phyloP scores from a whole-genome alignment of 2,888 invertebrate species.

The Ypsolopha scabrella region DNA sequence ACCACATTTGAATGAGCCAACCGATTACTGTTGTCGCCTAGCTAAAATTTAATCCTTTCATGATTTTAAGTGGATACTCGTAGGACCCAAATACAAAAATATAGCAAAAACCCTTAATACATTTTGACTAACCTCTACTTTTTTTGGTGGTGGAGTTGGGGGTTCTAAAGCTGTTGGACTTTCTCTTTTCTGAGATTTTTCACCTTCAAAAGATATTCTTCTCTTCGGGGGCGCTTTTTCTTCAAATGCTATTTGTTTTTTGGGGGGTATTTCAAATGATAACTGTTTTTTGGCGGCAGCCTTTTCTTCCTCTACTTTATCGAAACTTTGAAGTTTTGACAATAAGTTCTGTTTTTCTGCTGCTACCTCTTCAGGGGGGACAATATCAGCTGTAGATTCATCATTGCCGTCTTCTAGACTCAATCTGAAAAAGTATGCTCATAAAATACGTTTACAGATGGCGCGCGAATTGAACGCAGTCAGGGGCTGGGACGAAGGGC shows the following conservation, averaged over 20 bases:
- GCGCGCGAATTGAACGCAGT: too few species aligned
- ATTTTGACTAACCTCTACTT: slow-evolving; percentile 35
- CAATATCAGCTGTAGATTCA: slow-evolving; percentile 28
- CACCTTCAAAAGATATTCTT: background rate
- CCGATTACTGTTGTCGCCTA: too few species aligned
- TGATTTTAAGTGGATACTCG: too few species aligned
- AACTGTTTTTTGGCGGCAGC: slow-evolving; percentile 9
- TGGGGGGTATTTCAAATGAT: background rate
- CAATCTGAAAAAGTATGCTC: slow-evolving; percentile 24
- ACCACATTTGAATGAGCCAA: too few species aligned
- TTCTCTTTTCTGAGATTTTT: background rate
- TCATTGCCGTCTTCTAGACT: slow-evolving; percentile 42
- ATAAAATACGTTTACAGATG: background rate
- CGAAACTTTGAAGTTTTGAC: slow-evolving; percentile 49
- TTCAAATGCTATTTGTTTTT: background rate
- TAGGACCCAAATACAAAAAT: too few species aligned
- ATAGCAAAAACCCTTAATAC: background rate
- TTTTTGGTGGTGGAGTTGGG: slow-evolving; percentile 32
- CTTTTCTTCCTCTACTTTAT: slow-evolving; percentile 25
- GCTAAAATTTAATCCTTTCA: too few species aligned
- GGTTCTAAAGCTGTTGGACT: slow-evolving; percentile 12
- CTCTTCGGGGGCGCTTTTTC: background rate
- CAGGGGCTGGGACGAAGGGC: too few species aligned
- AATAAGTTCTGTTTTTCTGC: slow-evolving; percentile 53
- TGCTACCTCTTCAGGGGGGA: slow-evolving; percentile 47